These are phyloP conservation scores for Talpa occidentalis DNA, from an alignment of 2,113 vertebrate genomes.

Conservation along the genomic window DNA sequence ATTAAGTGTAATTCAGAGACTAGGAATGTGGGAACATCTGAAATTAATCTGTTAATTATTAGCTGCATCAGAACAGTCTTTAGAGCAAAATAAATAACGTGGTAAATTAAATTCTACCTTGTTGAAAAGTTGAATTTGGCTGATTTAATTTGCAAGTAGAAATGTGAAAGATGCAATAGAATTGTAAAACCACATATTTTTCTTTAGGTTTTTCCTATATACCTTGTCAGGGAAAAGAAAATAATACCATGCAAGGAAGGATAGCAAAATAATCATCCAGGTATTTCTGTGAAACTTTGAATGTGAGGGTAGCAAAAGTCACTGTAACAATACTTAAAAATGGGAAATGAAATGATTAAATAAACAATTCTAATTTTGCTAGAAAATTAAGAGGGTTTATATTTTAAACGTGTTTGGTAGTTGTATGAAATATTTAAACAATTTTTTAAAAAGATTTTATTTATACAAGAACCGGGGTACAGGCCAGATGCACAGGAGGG, in stretches of 20 bases:
- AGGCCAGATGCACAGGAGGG: no score
- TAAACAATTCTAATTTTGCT: background rate
- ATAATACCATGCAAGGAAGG: background rate
- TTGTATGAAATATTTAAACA: background rate
- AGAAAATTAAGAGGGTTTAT: background rate
- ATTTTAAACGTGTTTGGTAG: background rate
- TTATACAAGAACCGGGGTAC: no score
- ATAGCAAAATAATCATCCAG: background rate
- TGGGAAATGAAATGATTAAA: background rate
- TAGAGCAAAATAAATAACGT: constrained; percentile 54
- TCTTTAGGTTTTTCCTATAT: background rate
- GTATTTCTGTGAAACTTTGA: background rate
- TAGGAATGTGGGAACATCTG: constrained; percentile 12
- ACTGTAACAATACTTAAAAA: background rate
- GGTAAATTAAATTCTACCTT: constrained; percentile 66
- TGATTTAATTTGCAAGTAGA: constrained; percentile 59
- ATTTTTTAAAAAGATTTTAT: no score
- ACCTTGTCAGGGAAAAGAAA: background rate
- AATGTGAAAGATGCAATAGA: background rate
- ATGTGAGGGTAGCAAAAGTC: background rate
- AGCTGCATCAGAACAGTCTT: constrained; percentile 54
- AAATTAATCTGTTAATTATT: constrained; percentile 73
- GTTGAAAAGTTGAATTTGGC: constrained; percentile 27
- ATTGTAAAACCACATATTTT: constrained; percentile 55
- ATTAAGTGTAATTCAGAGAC: constrained; percentile 61